Conservation (phyloP, 2,113 vertebrate genomes). For the Rhineura floridana region DNA sequence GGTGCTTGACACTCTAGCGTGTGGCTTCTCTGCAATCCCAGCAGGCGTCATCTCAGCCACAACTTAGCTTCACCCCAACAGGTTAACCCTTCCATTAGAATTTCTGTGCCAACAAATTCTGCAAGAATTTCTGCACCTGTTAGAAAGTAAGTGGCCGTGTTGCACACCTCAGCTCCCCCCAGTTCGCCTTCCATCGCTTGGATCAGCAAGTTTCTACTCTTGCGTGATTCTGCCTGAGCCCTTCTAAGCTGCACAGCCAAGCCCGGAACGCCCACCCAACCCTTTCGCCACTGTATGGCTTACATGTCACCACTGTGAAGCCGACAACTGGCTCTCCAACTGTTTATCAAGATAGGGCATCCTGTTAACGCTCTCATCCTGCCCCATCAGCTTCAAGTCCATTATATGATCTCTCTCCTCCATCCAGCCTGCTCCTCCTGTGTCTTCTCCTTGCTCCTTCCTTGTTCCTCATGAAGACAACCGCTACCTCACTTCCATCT, state of each 20-base stretch:
- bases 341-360: too few relatives aligned
- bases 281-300: neutral
- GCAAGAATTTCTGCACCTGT: neutral
- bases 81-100: neutral
- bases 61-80: neutral
- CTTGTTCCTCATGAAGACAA: too few relatives aligned
- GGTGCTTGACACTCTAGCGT: neutral
- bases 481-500: too few relatives aligned
- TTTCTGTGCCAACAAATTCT: neutral
- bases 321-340: neutral
- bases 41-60: neutral
- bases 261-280: neutral
- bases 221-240: too few relatives aligned
- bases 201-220: neutral
- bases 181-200: neutral
- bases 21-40: slow-evolving; percentile 37
- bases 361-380: neutral
- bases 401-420: neutral
- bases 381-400: neutral
- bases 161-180: neutral
- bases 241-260: too few relatives aligned
- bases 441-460: too few relatives aligned
- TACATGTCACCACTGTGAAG: neutral
- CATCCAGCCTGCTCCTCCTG: neutral
- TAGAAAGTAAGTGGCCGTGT: neutral